These are phyloP conservation scores for Melanotaenia nigrans DNA, from an alignment of 2,797 vertebrate species.

Conservation along the genomic window DNA sequence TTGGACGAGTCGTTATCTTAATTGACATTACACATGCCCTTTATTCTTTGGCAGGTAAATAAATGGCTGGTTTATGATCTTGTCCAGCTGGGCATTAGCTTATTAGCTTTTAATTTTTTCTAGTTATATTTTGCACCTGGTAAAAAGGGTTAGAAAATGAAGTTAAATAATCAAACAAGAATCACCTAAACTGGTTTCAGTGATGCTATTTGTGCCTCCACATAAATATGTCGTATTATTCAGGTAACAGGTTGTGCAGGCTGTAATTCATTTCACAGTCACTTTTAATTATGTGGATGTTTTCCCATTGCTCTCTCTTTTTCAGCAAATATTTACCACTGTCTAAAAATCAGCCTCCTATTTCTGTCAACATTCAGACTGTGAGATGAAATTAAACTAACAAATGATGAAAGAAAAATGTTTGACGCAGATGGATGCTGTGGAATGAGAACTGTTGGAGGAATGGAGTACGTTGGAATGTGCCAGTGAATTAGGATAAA, in stretches of 20 bases:
- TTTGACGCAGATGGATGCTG: slow-evolving; percentile 62
- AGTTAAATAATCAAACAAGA: slow-evolving; percentile 1
- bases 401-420: slow-evolving; percentile 59
- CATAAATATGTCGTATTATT: slow-evolving; percentile 26
- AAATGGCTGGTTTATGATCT: slow-evolving; percentile 8
- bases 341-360: slow-evolving; percentile 36
- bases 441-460: slow-evolving; percentile 49
- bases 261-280: slow-evolving; percentile 56
- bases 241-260: slow-evolving; percentile 28
- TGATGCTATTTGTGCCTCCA: slow-evolving; percentile 2
- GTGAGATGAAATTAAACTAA: slow-evolving; percentile 62
- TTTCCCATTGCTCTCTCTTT: slow-evolving; percentile 38
- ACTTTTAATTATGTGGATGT: slow-evolving; percentile 55
- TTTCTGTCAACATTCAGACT: slow-evolving; percentile 24
- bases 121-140: not conserved
- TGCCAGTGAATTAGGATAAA: slow-evolving; percentile 68
- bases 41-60: slow-evolving; percentile 27
- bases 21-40: slow-evolving; percentile 22
- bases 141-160: not conserved
- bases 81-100: not conserved
- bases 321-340: slow-evolving; percentile 36
- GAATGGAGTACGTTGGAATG: slow-evolving; percentile 48
- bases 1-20: slow-evolving; percentile 27
- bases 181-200: not conserved
- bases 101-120: not conserved